Evolutionary conservation across 2,113 vertebrate genomes (phyloP).

Genomic region (Tachycineta bicolor): DNA sequence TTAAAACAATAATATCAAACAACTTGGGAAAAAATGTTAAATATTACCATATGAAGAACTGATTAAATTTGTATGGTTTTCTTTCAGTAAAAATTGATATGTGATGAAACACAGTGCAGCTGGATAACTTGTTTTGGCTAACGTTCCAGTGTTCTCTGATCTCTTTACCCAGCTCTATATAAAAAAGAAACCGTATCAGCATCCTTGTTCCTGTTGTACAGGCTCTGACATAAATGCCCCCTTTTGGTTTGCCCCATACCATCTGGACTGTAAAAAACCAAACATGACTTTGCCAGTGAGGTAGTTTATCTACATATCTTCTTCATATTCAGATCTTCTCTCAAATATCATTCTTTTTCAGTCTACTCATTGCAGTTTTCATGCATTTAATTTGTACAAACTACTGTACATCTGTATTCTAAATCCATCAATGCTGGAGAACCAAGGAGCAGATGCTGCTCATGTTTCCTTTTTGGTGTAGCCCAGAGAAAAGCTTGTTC

Average conservation of each 20-base stretch:
- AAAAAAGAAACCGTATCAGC: not conserved
- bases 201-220: not conserved
- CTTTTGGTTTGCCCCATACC: not conserved
- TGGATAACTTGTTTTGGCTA: conserved; percentile 67
- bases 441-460: not conserved
- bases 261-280: not conserved
- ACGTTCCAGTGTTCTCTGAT: conserved; percentile 57
- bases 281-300: not conserved
- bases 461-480: not conserved
- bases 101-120: conserved; percentile 75
- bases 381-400: not conserved
- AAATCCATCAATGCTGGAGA: not conserved
- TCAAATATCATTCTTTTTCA: not conserved
- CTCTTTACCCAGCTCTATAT: conserved; percentile 22
- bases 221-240: conserved; percentile 1
- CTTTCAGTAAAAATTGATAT: conserved; percentile 80
- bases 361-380: not conserved
- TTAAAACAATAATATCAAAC: conserved; percentile 83
- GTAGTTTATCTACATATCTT: not conserved
- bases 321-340: not conserved
- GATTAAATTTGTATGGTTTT: conserved; percentile 83
- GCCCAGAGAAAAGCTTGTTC: not conserved
- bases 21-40: conserved; percentile 77
- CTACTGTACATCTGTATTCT: not conserved
- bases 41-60: conserved; percentile 81